These are phyloP conservation scores for Glossophaga mutica DNA, from an alignment of 2,797 vertebrate genomes.

Conservation along the genomic window DNA sequence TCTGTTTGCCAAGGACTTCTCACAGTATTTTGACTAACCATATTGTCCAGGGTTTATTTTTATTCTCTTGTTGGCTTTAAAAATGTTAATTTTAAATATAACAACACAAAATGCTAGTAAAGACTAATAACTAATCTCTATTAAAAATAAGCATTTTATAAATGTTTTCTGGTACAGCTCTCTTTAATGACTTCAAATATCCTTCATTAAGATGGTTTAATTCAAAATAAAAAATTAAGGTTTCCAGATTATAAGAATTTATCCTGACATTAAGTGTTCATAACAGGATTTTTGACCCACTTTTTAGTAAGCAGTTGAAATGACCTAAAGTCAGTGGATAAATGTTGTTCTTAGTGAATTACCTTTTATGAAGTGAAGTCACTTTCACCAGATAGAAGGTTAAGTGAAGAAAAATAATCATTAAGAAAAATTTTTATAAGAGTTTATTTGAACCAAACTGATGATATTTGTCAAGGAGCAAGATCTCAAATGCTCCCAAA, in stretches of 20 bases:
- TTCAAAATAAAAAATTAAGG: neutral
- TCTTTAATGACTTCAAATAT: slow-evolving; percentile 7
- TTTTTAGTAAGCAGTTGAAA: neutral
- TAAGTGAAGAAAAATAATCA: neutral
- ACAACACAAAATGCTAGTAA: neutral
- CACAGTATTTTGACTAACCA: neutral
- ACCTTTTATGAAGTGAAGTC: neutral
- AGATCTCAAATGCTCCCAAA: neutral
- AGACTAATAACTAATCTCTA: neutral
- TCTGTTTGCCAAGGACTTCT: neutral
- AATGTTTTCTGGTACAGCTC: neutral
- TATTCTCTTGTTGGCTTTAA: slow-evolving; percentile 1
- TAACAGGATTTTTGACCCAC: neutral
- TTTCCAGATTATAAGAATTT: slow-evolving; percentile 25
- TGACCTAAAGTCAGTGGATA: neutral
- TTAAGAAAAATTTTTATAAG: neutral
- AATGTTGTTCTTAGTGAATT: neutral
- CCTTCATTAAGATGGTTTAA: neutral
- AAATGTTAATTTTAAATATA: slow-evolving; percentile 33
- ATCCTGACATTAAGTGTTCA: neutral
- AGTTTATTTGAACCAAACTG: neutral
- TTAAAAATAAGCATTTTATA: neutral
- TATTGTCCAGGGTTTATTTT: neutral
- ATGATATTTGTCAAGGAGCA: neutral
- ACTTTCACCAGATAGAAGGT: neutral